Evolutionary conservation across 2,797 vertebrate species (phyloP).

Genomic region (Cyclura pinguis): DNA sequence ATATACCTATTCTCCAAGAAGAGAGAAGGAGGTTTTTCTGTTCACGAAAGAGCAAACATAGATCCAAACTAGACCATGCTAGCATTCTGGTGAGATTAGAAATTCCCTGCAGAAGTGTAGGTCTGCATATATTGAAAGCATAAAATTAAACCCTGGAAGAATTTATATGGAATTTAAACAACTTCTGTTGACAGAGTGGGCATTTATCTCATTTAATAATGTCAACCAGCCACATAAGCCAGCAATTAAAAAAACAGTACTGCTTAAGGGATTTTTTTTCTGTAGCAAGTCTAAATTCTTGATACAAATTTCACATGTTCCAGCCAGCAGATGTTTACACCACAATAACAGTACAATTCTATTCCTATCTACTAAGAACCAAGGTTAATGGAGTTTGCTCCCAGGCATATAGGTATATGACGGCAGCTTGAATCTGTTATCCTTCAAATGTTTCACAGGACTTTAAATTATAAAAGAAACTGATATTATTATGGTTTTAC

Average conservation of each 20-base stretch:
- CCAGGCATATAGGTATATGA: background rate
- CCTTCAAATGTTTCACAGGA: background rate
- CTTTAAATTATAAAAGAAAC: background rate
- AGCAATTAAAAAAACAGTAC: background rate
- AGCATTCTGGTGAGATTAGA: background rate
- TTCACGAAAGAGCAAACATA: background rate
- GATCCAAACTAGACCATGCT: background rate
- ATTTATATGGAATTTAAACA: background rate
- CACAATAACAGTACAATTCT: background rate
- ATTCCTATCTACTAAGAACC: background rate
- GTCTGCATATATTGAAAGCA: background rate
- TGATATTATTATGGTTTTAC: background rate
- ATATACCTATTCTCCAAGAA: background rate
- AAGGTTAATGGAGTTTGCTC: background rate
- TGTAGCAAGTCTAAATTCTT: background rate
- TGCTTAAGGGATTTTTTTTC: background rate
- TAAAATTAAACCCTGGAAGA: background rate
- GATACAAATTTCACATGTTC: background rate
- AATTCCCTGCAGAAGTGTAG: background rate
- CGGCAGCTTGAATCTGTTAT: background rate
- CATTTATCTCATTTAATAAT: background rate
- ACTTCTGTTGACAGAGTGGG: background rate
- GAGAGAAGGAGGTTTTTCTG: background rate
- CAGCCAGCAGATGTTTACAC: background rate
- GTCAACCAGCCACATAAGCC: constrained; percentile 21